Conservation (phyloP, 1,140 invertebrate species). For the Homalodisca vitripennis region DNA sequence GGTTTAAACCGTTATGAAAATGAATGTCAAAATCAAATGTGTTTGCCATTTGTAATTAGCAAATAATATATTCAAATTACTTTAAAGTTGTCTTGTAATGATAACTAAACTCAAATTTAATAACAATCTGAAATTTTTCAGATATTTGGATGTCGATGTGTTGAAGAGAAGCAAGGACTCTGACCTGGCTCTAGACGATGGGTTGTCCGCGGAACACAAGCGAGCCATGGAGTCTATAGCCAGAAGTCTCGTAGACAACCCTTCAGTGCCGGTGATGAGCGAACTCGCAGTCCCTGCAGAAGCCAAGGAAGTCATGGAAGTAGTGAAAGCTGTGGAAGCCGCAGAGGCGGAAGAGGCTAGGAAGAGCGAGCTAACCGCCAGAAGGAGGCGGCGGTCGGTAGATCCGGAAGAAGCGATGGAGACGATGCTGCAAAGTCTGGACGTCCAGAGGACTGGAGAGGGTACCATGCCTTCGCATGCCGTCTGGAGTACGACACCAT, state of each 20-base stretch:
- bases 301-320: not conserved
- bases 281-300: not conserved
- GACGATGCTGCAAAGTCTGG: constrained; percentile 45
- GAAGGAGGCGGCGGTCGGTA: constrained; percentile 45
- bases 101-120: too few species aligned
- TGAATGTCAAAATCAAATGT: too few species aligned
- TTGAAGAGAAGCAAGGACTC: constrained; percentile 52
- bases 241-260: not conserved
- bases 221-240: constrained; percentile 49
- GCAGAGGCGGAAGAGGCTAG: not conserved
- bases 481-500: constrained; percentile 70
- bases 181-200: constrained; percentile 46
- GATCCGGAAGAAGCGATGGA: constrained; percentile 42
- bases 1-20: too few species aligned
- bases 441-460: constrained; percentile 48
- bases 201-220: constrained; percentile 57
- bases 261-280: constrained; percentile 43
- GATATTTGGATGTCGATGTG: constrained; percentile 63
- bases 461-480: constrained; percentile 73
- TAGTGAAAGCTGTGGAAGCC: constrained; percentile 12
- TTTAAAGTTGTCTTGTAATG: too few species aligned
- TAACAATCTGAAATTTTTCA: too few species aligned
- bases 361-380: not conserved
- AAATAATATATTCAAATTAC: too few species aligned
- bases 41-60: too few species aligned